These are phyloP conservation scores for Rhaphigaster nebulosa DNA, from an alignment of 2,888 invertebrate species.

Conservation along the genomic window DNA sequence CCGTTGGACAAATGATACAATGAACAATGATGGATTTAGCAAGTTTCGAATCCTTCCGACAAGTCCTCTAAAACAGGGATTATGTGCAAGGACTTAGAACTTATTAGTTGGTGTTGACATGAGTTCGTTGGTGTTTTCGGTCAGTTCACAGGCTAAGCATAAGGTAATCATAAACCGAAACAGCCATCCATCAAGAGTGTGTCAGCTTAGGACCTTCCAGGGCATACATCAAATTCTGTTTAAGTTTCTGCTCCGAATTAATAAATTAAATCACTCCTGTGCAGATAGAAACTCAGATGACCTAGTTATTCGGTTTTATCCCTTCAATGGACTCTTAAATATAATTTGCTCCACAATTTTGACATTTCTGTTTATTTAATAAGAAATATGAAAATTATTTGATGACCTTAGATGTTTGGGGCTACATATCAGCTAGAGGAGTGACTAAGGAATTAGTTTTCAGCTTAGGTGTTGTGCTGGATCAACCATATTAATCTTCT, in stretches of 20 bases:
- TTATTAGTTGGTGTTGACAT: background rate
- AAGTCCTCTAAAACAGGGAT: background rate
- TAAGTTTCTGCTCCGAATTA: slow-evolving; percentile 39
- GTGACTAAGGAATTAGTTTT: too few relatives aligned
- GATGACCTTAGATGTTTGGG: too few relatives aligned
- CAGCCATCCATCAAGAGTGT: slow-evolving; percentile 45
- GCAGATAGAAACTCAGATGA: background rate
- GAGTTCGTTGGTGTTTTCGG: slow-evolving; percentile 42
- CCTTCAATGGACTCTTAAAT: background rate
- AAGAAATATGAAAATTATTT: too few relatives aligned
- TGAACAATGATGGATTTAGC: background rate
- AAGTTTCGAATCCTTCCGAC: background rate
- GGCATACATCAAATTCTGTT: slow-evolving; percentile 54
- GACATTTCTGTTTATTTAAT: too few relatives aligned
- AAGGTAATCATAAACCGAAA: slow-evolving; percentile 21
- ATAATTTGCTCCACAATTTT: background rate
- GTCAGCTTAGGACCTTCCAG: slow-evolving; percentile 4
- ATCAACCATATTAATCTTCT: too few relatives aligned
- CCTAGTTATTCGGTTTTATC: background rate
- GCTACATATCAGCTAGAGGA: too few relatives aligned
- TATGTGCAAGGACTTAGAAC: background rate
- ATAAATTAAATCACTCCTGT: slow-evolving; percentile 1
- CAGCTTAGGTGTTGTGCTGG: too few relatives aligned
- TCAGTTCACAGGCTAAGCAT: background rate
- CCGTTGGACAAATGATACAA: background rate